phyloP scores from a whole-genome alignment of 2,113 vertebrate species.

The Porphyrio hochstetteri region DNA sequence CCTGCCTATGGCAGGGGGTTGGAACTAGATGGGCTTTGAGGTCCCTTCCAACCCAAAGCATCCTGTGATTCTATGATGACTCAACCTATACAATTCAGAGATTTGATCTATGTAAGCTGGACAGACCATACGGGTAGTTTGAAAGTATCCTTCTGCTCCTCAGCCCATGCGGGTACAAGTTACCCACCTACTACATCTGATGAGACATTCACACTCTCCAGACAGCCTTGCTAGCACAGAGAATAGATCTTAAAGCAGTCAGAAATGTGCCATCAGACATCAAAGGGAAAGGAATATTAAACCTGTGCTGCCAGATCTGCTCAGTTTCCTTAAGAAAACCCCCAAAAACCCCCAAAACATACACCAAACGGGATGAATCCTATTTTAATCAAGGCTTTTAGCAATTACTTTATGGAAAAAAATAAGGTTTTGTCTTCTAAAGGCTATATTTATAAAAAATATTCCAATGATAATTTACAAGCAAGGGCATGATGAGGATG shows the following conservation, averaged over 20 bases:
- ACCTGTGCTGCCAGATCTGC: neutral
- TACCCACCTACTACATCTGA: neutral
- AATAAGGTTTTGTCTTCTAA: neutral
- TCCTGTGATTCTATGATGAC: no score
- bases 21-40: no score
- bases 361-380: neutral
- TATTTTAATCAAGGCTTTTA: neutral
- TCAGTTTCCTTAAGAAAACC: neutral
- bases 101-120: neutral
- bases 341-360: neutral
- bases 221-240: neutral
- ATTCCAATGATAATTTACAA: neutral
- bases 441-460: neutral
- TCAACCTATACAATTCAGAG: neutral
- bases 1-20: no score
- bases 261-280: neutral
- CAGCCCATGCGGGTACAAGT: no score
- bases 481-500: neutral
- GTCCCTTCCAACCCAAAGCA: no score
- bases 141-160: neutral
- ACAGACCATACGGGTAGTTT: neutral
- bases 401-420: neutral
- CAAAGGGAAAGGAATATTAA: neutral
- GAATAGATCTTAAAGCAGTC: neutral
- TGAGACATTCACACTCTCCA: neutral